Evolutionary conservation across 2,113 vertebrate species (phyloP).

Genomic region (Gobius niger): DNA sequence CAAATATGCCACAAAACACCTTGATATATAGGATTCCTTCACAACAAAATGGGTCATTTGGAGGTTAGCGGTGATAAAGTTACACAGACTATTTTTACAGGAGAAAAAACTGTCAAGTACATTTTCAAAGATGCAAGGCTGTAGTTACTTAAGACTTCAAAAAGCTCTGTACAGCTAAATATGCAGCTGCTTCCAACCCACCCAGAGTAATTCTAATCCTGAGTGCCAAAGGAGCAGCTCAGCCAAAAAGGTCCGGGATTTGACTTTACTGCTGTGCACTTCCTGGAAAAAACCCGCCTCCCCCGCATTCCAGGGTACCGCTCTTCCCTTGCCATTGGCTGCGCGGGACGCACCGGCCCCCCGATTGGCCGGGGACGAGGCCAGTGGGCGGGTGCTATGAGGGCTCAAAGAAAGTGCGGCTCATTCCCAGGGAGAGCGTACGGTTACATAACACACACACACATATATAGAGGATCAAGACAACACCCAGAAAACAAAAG

Average conservation of each 20-base stretch:
- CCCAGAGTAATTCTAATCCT: slow-evolving; percentile 17
- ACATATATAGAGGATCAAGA: slow-evolving; percentile 34
- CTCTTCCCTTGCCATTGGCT: slow-evolving; percentile 52
- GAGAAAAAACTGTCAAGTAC: neutral
- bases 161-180: neutral
- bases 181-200: neutral
- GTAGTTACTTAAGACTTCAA: slow-evolving; percentile 7
- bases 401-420: slow-evolving; percentile 49
- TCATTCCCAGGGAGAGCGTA: slow-evolving; percentile 61
- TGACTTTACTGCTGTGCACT: slow-evolving; percentile 58
- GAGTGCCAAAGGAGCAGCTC: slow-evolving; percentile 38
- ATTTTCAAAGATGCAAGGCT: slow-evolving; percentile 6
- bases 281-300: slow-evolving; percentile 69
- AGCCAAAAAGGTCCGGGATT: slow-evolving; percentile 40
- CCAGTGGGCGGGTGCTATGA: slow-evolving; percentile 37
- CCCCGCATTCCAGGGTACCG: slow-evolving; percentile 55
- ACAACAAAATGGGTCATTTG: neutral
- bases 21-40: neutral
- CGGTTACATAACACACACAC: slow-evolving; percentile 56
- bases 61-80: neutral
- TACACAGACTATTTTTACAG: neutral
- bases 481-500: slow-evolving; percentile 60
- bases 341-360: slow-evolving; percentile 28
- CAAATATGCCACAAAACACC: neutral
- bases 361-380: slow-evolving; percentile 37